A percentile compares a stretch with the other conserved stretches of the same genome.
Evolutionary conservation across 2,113 vertebrate genomes (phyloP).

Genomic region (Scortum barcoo): DNA sequence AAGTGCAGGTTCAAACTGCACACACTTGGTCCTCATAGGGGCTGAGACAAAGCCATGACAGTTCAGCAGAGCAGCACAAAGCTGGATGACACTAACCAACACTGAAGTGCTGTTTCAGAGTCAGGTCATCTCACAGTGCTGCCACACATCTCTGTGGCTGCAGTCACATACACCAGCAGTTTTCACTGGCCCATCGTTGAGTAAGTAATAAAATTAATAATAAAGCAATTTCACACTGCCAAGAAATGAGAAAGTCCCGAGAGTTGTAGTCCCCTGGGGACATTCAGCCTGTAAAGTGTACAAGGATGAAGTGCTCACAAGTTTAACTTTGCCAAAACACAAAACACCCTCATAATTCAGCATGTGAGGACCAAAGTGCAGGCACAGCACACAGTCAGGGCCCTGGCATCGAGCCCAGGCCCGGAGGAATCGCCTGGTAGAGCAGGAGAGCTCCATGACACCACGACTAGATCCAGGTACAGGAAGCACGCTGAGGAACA

Average conservation of each 20-base stretch:
- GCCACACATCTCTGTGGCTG: not conserved
- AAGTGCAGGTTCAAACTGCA: not conserved
- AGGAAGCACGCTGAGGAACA: not conserved
- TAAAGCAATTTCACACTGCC: slow-evolving; percentile 38
- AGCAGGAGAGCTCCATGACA: not conserved
- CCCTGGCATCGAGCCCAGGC: slow-evolving; percentile 32
- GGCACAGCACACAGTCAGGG: slow-evolving; percentile 16
- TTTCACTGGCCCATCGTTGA: not conserved
- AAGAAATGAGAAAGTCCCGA: slow-evolving; percentile 15
- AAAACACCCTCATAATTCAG: slow-evolving; percentile 60
- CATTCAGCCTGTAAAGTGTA: slow-evolving; percentile 3
- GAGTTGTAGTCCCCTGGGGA: not conserved
- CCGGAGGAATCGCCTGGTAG: slow-evolving; percentile 12
- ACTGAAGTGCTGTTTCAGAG: not conserved
- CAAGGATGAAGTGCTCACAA: slow-evolving; percentile 26
- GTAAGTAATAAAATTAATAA: slow-evolving; percentile 26
- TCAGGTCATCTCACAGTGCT: not conserved
- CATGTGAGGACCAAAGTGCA: slow-evolving; percentile 15
- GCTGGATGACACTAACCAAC: not conserved
- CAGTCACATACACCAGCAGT: not conserved
- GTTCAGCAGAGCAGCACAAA: not conserved
- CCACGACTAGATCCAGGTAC: not conserved
- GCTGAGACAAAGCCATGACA: not conserved
- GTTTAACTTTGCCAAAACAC: slow-evolving; percentile 30
- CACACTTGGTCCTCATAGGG: not conserved